These are phyloP conservation scores for Athene cunicularia DNA, from an alignment of 2,113 vertebrate species.

Conservation along the genomic window DNA sequence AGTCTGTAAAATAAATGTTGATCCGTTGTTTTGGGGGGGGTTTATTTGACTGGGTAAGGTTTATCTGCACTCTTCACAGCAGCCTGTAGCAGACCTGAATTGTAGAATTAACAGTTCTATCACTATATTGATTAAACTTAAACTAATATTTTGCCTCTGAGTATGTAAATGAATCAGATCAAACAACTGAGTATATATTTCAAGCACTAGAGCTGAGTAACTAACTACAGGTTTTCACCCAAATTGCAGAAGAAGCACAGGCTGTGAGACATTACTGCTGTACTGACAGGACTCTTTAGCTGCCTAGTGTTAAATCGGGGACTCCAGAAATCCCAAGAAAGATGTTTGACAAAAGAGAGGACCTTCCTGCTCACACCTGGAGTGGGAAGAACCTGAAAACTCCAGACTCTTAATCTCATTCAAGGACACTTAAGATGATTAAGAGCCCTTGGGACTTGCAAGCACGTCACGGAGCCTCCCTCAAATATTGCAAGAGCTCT, in stretches of 20 bases:
- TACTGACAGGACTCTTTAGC: background rate
- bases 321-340: background rate
- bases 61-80: background rate
- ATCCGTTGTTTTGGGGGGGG: background rate
- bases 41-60: background rate
- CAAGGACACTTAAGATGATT: background rate
- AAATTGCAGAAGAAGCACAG: background rate
- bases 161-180: background rate
- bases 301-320: background rate
- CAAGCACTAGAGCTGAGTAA: background rate
- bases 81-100: background rate
- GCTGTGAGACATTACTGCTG: background rate
- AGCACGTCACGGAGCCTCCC: background rate
- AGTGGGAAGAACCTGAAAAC: background rate
- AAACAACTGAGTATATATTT: background rate
- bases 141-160: background rate
- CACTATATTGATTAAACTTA: background rate
- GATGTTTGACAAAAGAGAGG: background rate
- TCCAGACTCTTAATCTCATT: background rate
- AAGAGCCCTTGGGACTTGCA: background rate
- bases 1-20: background rate
- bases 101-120: background rate
- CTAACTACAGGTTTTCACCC: background rate
- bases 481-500: background rate
- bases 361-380: background rate